Conservation (phyloP, 1,140 invertebrate species). For the Harlomillsia oculata region DNA sequence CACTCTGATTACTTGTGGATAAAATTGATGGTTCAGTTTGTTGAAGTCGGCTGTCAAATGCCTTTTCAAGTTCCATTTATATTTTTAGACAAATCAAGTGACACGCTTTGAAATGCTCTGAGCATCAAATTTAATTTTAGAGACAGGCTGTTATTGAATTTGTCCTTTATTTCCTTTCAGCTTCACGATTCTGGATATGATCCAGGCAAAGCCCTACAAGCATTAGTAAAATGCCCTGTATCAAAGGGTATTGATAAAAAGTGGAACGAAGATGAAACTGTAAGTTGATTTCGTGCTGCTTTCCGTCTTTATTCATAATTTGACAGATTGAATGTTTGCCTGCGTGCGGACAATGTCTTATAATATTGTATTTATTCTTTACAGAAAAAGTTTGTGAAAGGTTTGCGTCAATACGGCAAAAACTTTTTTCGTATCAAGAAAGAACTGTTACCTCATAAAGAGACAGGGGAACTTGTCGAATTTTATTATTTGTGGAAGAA, state of each 20-base stretch:
- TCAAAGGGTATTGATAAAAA: constrained; percentile 94
- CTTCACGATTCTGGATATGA: constrained; percentile 91
- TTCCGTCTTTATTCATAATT: not conserved
- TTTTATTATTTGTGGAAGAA: constrained; percentile 99
- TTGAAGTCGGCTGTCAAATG: not conserved
- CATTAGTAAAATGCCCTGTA: constrained; percentile 90
- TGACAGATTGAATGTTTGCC: not conserved
- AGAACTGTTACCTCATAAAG: constrained; percentile 90
- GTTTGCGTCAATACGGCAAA: constrained; percentile 93
- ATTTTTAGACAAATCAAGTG: not conserved
- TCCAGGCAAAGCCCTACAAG: constrained; percentile 86
- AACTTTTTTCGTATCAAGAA: constrained; percentile 97
- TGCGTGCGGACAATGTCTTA: not conserved
- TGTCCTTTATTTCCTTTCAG: constrained; percentile 41
- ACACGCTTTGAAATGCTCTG: not conserved
- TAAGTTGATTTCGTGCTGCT: too few relatives aligned
- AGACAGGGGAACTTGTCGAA: constrained; percentile 92
- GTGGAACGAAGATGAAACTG: constrained; percentile 93
- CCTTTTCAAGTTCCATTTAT: not conserved
- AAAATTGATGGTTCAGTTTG: constrained; percentile 1
- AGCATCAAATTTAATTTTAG: not conserved
- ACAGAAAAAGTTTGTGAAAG: constrained; percentile 92
- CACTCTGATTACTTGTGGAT: constrained; percentile 38
- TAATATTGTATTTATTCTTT: constrained; percentile 14
- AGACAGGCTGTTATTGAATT: not conserved